A percentile compares a stretch with the other conserved stretches of the same genome.
Conservation (phyloP, 2,797 vertebrate genomes). For the Poecile montanus region DNA sequence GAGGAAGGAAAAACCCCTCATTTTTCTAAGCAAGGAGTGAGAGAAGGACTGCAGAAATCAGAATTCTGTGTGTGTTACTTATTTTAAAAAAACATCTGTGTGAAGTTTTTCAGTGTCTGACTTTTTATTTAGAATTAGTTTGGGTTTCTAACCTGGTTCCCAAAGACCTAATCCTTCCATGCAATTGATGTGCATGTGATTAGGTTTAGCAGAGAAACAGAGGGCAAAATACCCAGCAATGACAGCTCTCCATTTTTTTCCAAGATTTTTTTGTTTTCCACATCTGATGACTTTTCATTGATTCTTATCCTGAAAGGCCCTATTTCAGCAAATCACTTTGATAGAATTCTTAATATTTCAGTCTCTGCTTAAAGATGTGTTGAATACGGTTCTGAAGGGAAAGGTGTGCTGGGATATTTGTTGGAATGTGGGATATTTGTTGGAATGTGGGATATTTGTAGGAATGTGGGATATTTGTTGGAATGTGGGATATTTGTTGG, state of each 20-base stretch:
- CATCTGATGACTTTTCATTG: neutral
- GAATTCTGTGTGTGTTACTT: neutral
- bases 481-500: neutral
- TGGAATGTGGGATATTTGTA: too few relatives aligned
- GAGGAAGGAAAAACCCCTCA: neutral
- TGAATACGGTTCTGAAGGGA: neutral
- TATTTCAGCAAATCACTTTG: neutral
- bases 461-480: too few relatives aligned
- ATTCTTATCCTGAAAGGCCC: neutral
- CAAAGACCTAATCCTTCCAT: neutral
- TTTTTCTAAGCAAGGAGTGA: neutral
- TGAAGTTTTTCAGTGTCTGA: neutral
- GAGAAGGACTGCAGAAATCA: neutral
- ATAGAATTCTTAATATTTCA: neutral
- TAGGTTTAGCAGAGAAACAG: neutral
- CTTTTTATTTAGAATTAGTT: neutral
- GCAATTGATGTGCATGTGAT: neutral
- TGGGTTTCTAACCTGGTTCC: neutral
- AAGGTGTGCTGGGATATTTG: neutral
- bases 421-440: neutral
- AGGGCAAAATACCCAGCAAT: neutral
- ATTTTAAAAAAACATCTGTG: neutral
- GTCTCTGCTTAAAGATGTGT: rapidly evolving
- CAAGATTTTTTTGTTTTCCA: neutral
- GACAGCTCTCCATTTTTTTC: neutral